phyloP scores from a whole-genome alignment of 2,888 invertebrate genomes.

The Leptopilina syphax region DNA sequence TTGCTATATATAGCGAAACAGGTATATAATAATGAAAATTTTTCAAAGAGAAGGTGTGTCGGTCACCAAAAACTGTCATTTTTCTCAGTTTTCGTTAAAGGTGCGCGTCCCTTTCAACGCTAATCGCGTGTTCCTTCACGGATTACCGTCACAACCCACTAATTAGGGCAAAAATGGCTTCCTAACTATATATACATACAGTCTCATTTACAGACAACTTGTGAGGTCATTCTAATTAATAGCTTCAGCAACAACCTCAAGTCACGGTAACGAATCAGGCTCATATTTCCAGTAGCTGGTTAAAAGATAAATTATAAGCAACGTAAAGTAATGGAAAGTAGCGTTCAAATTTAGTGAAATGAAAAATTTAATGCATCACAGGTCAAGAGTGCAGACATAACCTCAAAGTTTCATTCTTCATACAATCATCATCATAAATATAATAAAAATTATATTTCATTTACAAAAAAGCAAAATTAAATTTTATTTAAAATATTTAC shows the following conservation, averaged over 20 bases:
- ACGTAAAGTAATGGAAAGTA: too few relatives aligned
- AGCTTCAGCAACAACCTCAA: neutral
- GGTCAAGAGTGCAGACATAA: too few relatives aligned
- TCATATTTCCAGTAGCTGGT: neutral
- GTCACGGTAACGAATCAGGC: neutral
- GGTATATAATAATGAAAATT: constrained; percentile 2
- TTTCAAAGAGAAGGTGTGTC: neutral
- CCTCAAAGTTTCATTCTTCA: too few relatives aligned
- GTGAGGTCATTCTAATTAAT: constrained; percentile 33
- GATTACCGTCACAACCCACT: constrained; percentile 19
- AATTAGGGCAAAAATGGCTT: constrained; percentile 15
- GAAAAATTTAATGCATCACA: too few relatives aligned
- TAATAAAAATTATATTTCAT: too few relatives aligned
- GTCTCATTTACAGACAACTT: constrained; percentile 14
- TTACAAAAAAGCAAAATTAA: too few relatives aligned
- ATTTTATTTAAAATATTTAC: too few relatives aligned
- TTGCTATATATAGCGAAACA: constrained; percentile 11
- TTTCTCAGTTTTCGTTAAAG: constrained; percentile 18
- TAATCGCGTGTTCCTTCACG: constrained; percentile 19
- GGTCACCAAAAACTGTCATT: constrained; percentile 24
- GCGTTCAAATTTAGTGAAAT: too few relatives aligned
- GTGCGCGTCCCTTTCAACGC: neutral
- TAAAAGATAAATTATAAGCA: too few relatives aligned
- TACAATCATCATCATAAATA: too few relatives aligned
- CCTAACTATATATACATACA: neutral